Evolutionary conservation across 2,888 invertebrate genomes (phyloP), one percentile per base, ranked within the genome.

Genomic region (Watsonalla cultraria): DNA sequence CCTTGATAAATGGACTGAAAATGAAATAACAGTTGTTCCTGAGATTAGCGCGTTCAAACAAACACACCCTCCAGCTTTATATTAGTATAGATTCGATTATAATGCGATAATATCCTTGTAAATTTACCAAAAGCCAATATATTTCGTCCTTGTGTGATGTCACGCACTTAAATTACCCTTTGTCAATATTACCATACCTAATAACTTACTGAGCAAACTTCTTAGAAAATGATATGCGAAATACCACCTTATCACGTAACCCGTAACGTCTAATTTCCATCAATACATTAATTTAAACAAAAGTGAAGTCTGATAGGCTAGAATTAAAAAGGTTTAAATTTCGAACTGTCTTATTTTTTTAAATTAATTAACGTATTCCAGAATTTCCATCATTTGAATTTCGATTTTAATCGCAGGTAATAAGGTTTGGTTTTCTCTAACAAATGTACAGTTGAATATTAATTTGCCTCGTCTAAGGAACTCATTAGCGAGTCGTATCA

Each of bases 171-270:
- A 55, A 56, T 57, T 56, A 59, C 47, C 65, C 51, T 61, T 61
- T 59, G 9, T 13, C 47, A 46, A n/a, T 61, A 61, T 65, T 65
- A 52, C 57, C 59, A 49, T 54, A 58, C 57, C 60, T 65, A 63
- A 65, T 65, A 65, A 65, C 60, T 58, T 56, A 52, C 56, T 49
- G 53, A 42, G 60, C 47, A 60, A 59, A 60, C 59, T 37, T 15
- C 11, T 60, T 57, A 52, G 15, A 39, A 39, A 49, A 60, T 57
- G 60, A 54, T 45, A 37, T n/a, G 54, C 55, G 52, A 65, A 59
- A 51, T 42, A 24, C 56, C 52, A 33, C 57, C 55, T 60, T 59
- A 52, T n/a, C 11, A 15, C n/a, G 34, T 9, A 33, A 46, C 47
- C 24, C 45, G 51, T 55, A 24, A 6, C 15, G 13, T 33, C 9